Evolutionary conservation across 2,888 invertebrate species (phyloP), one percentile per base, ranked within the genome.

Genomic region (Scaptomyza caliginosa): DNA sequence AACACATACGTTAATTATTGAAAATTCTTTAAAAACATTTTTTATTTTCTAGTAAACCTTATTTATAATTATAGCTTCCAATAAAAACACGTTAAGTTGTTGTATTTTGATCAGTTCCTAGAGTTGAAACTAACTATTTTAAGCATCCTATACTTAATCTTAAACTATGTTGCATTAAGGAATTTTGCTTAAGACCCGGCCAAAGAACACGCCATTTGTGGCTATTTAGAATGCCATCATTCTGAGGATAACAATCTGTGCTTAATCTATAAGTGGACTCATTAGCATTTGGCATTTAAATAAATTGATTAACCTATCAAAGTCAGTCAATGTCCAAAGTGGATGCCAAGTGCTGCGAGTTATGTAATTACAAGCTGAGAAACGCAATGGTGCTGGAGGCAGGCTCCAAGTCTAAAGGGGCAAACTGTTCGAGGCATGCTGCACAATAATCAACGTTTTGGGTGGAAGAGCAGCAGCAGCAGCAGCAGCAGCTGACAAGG

Each of bases 221-320:
- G 24, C 40, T 54, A 40, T 54, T 74, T 52, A 49, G 49, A 54
- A 28, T 52, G 62, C 63, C 63, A 63, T 58, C 68, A 40, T 54
- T 8, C 50, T 40, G 55, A 32, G 48, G 60, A 74, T 75, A 70
- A 70, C 59, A 54, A 74, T 66, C 52, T 43, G 39, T 38, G 74
- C 38, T 16, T 66, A 62, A 51, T 56, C 43, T 72, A 48, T 52
- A 75, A 73, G 73, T 75, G 64, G 58, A 45, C 59, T 77, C 74
- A 73, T 77, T 68, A 68, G 59, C 59, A 66, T 75, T 75, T 45
- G 24, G 48, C 68, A 60, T 75, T 60, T 66, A 77, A 76, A 69
- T 74, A 64, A 77, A 76, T 74, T 75, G 77, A 75, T 77, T 75
- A 75, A 74, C 48, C 65, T 49, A 77, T 77, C 74, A 60, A 36